Evolutionary conservation across 2,888 invertebrate genomes (phyloP), one percentile per base, ranked within the genome.

Genomic region (Osmoderma eremita): DNA sequence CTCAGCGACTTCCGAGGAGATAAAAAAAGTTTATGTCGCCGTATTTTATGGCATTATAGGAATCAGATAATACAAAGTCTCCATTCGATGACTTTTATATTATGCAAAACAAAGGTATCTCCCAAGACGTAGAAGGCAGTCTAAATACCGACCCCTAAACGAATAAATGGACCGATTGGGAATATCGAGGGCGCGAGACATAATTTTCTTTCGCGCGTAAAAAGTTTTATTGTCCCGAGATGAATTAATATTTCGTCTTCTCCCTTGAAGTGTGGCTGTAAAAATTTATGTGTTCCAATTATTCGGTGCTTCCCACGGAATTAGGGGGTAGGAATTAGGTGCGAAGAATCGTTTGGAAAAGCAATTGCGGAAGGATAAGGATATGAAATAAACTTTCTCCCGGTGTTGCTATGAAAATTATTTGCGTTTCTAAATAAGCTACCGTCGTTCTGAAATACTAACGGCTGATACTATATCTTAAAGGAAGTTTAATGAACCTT

Each of bases 11-110:
- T 61, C 15, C 58, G 13, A 38, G 58, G 30, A 45, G 58, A 45
- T 42, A 61, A 45, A 61, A 61, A 58, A 56, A 61, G 36, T 61
- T 61, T 61, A 61, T 61, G 58, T 61, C 45, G 58, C 58, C 45
- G 58, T 61, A 61, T 61, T 61, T 61, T 61, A 61, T 30, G 58
- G 18, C 58, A 61, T 61, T 61, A 61, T 61, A 61, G 58, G 58
- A 61, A 61, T 61, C 58, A 61, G 58, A 61, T 61, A 61, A 61
- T 61, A 61, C 45, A 61, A 61, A 61, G 58, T 45, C 58, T 61
- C 58, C 41, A 45, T 61, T 61, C 58, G 45, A 61, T 61, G 58
- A 61, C 58, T 61, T 61, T 61, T 61, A 61, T 61, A 61, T 61
- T 61, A 61, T 61, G 58, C 58, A 61, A 61, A 61, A 61, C 58